phyloP scores from a whole-genome alignment of 2,113 vertebrate genomes.

The Talpa occidentalis region DNA sequence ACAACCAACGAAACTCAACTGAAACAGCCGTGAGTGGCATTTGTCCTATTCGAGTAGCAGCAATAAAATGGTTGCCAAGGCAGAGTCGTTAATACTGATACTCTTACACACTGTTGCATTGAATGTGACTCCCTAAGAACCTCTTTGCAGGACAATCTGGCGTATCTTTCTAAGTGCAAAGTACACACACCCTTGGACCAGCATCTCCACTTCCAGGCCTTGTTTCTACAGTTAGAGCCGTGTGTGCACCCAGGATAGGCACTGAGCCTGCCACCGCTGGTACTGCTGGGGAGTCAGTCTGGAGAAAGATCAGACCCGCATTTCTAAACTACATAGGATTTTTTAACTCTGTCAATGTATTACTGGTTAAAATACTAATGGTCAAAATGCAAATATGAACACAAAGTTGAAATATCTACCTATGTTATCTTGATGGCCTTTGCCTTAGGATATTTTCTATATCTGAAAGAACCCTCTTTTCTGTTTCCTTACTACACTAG shows the following conservation, averaged over 20 bases:
- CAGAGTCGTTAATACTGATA: neutral
- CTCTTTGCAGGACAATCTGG: neutral
- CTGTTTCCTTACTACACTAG: neutral
- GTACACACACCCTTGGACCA: neutral
- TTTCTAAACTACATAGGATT: neutral
- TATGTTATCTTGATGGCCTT: neutral
- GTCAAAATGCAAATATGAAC: constrained; percentile 7
- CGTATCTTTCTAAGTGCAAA: neutral
- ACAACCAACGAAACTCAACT: neutral
- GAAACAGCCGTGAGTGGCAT: neutral
- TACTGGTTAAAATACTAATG: neutral
- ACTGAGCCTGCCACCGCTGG: too few relatives aligned
- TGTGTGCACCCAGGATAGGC: neutral
- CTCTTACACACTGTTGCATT: neutral
- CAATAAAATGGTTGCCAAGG: neutral
- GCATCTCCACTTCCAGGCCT: neutral
- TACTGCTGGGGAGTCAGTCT: neutral
- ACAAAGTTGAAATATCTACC: neutral
- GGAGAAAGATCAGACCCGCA: neutral
- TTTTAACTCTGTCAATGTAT: neutral
- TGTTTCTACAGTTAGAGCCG: neutral
- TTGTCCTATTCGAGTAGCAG: neutral
- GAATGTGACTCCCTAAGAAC: neutral
- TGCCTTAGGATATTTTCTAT: neutral
- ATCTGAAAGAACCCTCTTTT: neutral